Base-by-base conservation (phyloP, 2,113 vertebrate genomes). In the Prionailurus viverrinus region DNA sequence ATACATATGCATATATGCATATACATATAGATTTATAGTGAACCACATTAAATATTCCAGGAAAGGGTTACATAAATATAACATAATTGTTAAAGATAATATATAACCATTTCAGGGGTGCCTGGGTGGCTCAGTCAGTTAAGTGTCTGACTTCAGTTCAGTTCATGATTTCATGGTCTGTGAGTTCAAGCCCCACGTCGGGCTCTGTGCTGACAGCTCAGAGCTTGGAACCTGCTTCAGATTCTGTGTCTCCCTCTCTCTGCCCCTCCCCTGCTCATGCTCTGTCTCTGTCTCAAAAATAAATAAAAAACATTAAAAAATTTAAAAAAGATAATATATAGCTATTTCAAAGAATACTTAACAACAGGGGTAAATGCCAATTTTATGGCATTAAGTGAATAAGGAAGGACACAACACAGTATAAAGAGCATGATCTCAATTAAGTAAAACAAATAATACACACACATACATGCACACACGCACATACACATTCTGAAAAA, bases 341-440 rank as follows among this genome's bases (percentile, higher is more conserved):
- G 48, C 1, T 48, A 83, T 58, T 87, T 78, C n/a, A 83, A 89
- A 41, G 39, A 92, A 89, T 88, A 78, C 88, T 92, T 83, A 89
- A 39, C 8, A 69, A 96, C 16, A 45, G 69, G 39, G 11, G 45
- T 16, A 88, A 82, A 82, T 58, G 16, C 33, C 58, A 83, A 19
- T 58, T 39, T 78, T 78, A 84, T 63, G 61, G 8, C 79, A 1
- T 79, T 84, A 48, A 78, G 31, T 63, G 29, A 92, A 63, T 79
- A 89, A 53, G 71, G n/a, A 19, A 85, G 19, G 25, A 71, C 23
- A 84, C 4, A 89, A 79, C 86, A 83, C 69, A 41, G 13, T 82
- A 82, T 58, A 13, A 94, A 74, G 48, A 87, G 21, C 73, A 48
- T 61, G 18, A 92, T 41, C 8, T 31, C 19, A 83, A 53, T 78